phyloP scores from a whole-genome alignment of 2,797 vertebrate species.

The Enteromius trimaculatus region DNA sequence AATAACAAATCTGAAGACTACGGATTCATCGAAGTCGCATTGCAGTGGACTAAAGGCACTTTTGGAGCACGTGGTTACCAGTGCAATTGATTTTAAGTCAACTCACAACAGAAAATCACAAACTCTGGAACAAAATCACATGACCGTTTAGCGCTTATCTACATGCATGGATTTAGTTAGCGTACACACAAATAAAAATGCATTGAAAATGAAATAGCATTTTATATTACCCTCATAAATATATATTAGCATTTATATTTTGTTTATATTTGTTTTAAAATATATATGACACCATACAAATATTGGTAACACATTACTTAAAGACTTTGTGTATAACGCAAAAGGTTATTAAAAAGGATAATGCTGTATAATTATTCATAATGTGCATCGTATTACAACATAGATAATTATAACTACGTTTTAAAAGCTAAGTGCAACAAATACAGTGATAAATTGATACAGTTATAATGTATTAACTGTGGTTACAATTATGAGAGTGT shows the following conservation, averaged over 20 bases:
- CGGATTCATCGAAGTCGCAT: not conserved
- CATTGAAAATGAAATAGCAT: not conserved
- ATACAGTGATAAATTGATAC: not conserved
- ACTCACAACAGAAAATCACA: not conserved
- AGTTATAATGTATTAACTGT: not conserved
- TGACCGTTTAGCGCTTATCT: slow-evolving; percentile 24
- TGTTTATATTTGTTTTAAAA: not conserved
- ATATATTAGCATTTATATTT: too few species aligned
- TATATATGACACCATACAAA: not conserved
- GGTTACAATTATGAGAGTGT: not conserved
- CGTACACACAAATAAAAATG: not conserved
- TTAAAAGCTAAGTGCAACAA: not conserved
- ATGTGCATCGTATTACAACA: not conserved
- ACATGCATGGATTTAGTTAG: not conserved
- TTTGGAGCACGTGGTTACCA: slow-evolving; percentile 11
- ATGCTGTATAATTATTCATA: not conserved
- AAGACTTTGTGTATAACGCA: not conserved
- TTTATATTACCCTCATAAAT: not conserved
- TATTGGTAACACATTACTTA: not conserved
- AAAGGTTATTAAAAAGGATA: not conserved
- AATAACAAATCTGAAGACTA: not conserved
- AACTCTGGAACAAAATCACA: slow-evolving; percentile 36
- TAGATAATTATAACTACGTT: not conserved
- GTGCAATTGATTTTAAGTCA: slow-evolving; percentile 29
- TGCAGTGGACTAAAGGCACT: not conserved